A percentile compares a stretch with the other conserved stretches of the same genome.
Evolutionary conservation across 2,113 vertebrate genomes (phyloP).

Genomic region (Nibea albiflora): DNA sequence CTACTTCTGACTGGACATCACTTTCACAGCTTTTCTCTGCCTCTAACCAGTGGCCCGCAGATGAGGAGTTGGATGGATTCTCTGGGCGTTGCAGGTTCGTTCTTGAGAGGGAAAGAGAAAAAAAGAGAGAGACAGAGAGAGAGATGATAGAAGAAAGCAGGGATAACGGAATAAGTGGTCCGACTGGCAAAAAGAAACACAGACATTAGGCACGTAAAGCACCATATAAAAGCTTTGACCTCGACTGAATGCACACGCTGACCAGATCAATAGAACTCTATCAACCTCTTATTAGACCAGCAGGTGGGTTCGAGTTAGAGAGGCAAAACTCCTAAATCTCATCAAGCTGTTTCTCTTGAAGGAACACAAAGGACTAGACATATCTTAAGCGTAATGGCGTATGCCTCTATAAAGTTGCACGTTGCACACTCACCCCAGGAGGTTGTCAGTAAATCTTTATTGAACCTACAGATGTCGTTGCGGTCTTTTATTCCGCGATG

Average conservation of each 20-base stretch:
- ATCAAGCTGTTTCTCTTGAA: constrained; percentile 34
- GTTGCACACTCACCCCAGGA: background rate
- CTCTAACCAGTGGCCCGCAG: constrained; percentile 35
- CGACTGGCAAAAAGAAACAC: constrained; percentile 52
- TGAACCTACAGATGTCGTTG: constrained; percentile 1
- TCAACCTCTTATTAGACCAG: constrained; percentile 67
- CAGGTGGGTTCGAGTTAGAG: constrained; percentile 31
- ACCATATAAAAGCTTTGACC: constrained; percentile 61
- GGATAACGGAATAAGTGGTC: constrained; percentile 26
- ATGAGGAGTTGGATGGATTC: constrained; percentile 38
- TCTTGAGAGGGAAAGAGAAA: constrained; percentile 42
- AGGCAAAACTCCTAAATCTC: constrained; percentile 46
- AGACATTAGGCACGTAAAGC: constrained; percentile 64
- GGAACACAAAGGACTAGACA: background rate
- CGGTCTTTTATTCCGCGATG: constrained; percentile 9
- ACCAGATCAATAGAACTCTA: constrained; percentile 74
- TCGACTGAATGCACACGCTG: constrained; percentile 51
- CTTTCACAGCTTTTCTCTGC: constrained; percentile 29
- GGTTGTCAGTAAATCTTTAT: background rate
- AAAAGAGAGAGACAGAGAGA: constrained; percentile 43
- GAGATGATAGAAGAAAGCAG: constrained; percentile 18
- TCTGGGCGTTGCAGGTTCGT: constrained; percentile 41
- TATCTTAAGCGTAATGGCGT: background rate
- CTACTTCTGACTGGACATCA: constrained; percentile 45
- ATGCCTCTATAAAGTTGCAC: constrained; percentile 18